Evolutionary conservation across 2,888 invertebrate species (phyloP), one percentile per base, ranked within the genome.

Genomic region (Endotricha flammealis): DNA sequence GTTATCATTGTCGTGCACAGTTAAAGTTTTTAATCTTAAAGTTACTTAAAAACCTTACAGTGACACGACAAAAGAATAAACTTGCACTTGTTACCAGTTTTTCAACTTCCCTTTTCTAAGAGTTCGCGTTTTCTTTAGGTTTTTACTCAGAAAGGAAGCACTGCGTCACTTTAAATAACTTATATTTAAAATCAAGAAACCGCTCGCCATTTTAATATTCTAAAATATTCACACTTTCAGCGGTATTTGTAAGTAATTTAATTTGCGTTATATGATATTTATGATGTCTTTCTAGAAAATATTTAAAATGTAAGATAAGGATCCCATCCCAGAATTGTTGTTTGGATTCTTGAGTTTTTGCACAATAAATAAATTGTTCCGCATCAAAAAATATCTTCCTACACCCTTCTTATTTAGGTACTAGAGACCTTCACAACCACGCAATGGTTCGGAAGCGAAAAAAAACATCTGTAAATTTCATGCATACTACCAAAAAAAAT

Each of bases 141-240:
- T 52, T 52, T 52, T 49, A 50, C 34, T 34, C 32, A 37, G 43
- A 46, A 46, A 48, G 48, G 48, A 53, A 53, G 46, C 49, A 48
- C 44, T 55, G 44, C 48, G 43, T 53, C 50, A 46, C 49, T 47
- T 49, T 39, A 50, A 53, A 53, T 48, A 51, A 55, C 47, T 50
- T 53, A 41, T 44, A 49, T 50, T 50, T 52, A 48, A 44, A 42
- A 42, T 44, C 45, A 45, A 44, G 39, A 38, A 45, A 44, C 40
- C 38, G 41, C 41, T 36, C 40, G 35, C 42, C 41, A 46, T 50
- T 50, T 47, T 46, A 47, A 49, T 43, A 44, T 43, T 45, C 39
- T 38, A 32, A 32, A 35, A 38, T 43, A 40, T 36, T 40, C 41
- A 41, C 41, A 42, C 41, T 16, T 16, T 20, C 20, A 20, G 20